phyloP scores from a whole-genome alignment of 2,888 invertebrate genomes.

The Omphaloscelis lunosa region DNA sequence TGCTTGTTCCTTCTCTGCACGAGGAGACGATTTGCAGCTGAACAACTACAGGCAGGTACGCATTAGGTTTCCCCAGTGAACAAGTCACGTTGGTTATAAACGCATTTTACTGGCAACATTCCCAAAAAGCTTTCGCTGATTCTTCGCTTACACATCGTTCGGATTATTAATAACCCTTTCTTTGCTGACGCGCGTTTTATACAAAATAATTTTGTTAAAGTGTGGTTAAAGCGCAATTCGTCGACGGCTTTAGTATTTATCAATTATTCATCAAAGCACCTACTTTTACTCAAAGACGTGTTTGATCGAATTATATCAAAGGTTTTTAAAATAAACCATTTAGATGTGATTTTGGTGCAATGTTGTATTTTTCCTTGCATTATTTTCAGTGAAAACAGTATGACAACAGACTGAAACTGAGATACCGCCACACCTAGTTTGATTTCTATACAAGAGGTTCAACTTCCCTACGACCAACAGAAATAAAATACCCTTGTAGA shows the following conservation, averaged over 20 bases:
- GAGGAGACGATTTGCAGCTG: not conserved
- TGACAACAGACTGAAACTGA: too few species aligned
- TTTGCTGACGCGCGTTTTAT: not conserved
- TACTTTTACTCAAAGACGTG: slow-evolving; percentile 24
- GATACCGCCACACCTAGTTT: too few species aligned
- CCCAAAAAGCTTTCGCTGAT: not conserved
- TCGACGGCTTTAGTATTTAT: slow-evolving; percentile 21
- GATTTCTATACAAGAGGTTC: too few species aligned
- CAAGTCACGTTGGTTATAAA: not conserved
- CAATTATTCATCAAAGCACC: slow-evolving; percentile 45
- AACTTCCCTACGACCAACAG: too few species aligned
- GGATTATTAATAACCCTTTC: not conserved
- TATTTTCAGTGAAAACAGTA: too few species aligned
- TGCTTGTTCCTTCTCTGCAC: not conserved
- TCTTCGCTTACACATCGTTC: not conserved
- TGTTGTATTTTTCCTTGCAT: too few species aligned
- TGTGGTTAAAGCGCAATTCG: slow-evolving; percentile 17
- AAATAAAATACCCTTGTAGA: too few species aligned
- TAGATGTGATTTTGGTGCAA: too few species aligned
- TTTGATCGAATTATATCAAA: slow-evolving; percentile 35
- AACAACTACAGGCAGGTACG: not conserved
- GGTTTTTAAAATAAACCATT: not conserved
- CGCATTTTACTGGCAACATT: not conserved
- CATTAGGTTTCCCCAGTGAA: not conserved
- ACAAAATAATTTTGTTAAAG: slow-evolving; percentile 22